Conservation (phyloP, 1,140 invertebrate species). For the Drosophila takahashii region DNA sequence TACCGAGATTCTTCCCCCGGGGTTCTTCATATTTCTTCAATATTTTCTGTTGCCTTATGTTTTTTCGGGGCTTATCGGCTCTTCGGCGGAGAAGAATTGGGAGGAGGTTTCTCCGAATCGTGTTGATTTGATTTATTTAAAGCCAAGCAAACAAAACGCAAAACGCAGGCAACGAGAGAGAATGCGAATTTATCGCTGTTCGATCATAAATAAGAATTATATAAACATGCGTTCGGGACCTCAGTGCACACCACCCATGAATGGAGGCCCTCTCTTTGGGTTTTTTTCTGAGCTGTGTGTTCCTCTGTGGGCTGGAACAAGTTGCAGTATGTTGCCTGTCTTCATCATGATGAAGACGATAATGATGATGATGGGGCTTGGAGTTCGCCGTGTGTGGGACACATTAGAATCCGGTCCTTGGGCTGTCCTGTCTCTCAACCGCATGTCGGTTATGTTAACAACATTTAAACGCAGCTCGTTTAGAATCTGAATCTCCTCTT, state of each 20-base stretch:
- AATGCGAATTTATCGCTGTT: slow-evolving; percentile 71
- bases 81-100: slow-evolving; percentile 13
- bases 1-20: slow-evolving; percentile 22
- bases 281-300: background rate
- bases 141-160: slow-evolving; percentile 32
- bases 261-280: slow-evolving; percentile 31
- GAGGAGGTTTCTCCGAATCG: slow-evolving; percentile 76
- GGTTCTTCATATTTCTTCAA: slow-evolving; percentile 9
- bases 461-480: slow-evolving; percentile 82
- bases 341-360: slow-evolving; percentile 9
- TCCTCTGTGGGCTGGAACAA: slow-evolving; percentile 37
- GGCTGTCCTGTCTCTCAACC: slow-evolving; percentile 25
- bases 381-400: slow-evolving; percentile 74
- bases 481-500: slow-evolving; percentile 68
- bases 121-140: slow-evolving; percentile 84
- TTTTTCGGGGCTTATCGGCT: slow-evolving; percentile 52
- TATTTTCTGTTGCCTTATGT: background rate
- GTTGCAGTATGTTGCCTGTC: slow-evolving; percentile 41
- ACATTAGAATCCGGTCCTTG: slow-evolving; percentile 69
- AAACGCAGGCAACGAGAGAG: slow-evolving; percentile 1
- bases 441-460: slow-evolving; percentile 67
- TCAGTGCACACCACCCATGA: slow-evolving; percentile 68
- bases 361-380: slow-evolving; percentile 11
- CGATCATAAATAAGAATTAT: slow-evolving; percentile 84
- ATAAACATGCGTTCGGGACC: slow-evolving; percentile 74